Evolutionary conservation across 2,888 invertebrate species (phyloP), one percentile per base, ranked within the genome.

Genomic region (Hylaea fasciaria): DNA sequence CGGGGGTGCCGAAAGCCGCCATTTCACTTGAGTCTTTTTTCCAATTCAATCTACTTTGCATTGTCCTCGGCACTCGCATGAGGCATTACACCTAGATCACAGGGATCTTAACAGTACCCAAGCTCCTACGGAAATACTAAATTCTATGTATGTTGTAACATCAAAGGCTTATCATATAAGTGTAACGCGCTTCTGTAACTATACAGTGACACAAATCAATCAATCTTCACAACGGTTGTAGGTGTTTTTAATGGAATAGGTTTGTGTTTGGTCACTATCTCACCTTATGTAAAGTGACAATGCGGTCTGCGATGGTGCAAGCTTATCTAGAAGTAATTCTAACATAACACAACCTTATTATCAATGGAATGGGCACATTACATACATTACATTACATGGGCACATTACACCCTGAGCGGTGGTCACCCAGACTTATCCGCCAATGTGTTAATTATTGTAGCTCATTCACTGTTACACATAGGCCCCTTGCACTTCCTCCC

Each of bases 1-100:
- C 83, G 69, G 68, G 84, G 80, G 89, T 80, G 82, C 76, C 85
- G 79, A 91, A 89, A 88, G 88, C 86, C 83, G 83, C 83, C 74
- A 87, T 88, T 87, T 80, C 74, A 74, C 79, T 87, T 77, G 80
- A 87, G 83, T 87, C 87, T 90, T 90, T 91, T 89, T 91, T 89
- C 85, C 91, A 90, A 92, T 91, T 90, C 92, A 91, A 91, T 92
- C 90, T 91, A 91, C 91, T 92, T 92, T 91, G 90, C 91, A 92
- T 92, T 90, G 91, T 89, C 83, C 83, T 78, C 89, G 85, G 81
- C 86, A 83, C 87, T 89, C 91, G 86, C 85, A 91, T 91, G 91
- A 91, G 83, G 87, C 89, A 89, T 91, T 89, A 91, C 89, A 90
- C 90, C 89, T 91, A 86, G 83, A 76, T 77, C 32, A 47, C 17